Base-by-base conservation (phyloP, 2,888 invertebrate genomes). In the Hydrotaea diabolus region DNA sequence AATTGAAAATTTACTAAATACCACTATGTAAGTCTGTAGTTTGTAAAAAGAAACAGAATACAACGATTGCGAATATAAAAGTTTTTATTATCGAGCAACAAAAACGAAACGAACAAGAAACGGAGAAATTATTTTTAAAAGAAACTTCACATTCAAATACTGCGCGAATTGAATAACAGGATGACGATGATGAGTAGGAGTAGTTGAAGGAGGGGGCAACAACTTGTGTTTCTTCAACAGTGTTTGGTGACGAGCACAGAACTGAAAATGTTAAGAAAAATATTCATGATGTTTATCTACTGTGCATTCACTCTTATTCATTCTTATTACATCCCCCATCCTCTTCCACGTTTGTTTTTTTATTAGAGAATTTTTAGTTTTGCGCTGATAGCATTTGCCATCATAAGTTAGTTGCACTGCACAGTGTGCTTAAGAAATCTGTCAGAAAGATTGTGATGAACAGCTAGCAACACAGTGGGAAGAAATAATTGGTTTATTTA, bases 1-100 rank as follows among this genome's bases (percentile, higher is more conserved):
- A 85, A 85, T 82, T 82, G 82, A 85, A 85, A 85, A 77, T 77
- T 82, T 79, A 59, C 69, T 82, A 46, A 75, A 26, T 69, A 69
- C 69, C 15, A 69, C 36, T 66, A 5, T 21, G 66, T 17, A 2
- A 11, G 31, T 31, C 3, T 31, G 31, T 15, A 69, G n/a, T 64
- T 5, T 21, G 66, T 17, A 2, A 11, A 36, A 43, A 23, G 21
- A 69, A 46, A 39, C 43, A 23, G 46, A 69, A 69, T 21, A 43
- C 39, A 66, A 46, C 13, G 53, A 13, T 39, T 39, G 55, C 13
- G 39, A 77, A 71, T 21, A 59, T 53, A 69, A 83, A 36, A 8
- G 46, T 23, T 26, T 26, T 64, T 57, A 59, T 23, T 55, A 9
- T 64, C 43, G n/a, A 19, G 66, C 21, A 8, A 19, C 11, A 21